These are phyloP conservation scores for Romanogobio albipinnatus DNA, from an alignment of 2,113 vertebrate genomes.

Conservation along the genomic window DNA sequence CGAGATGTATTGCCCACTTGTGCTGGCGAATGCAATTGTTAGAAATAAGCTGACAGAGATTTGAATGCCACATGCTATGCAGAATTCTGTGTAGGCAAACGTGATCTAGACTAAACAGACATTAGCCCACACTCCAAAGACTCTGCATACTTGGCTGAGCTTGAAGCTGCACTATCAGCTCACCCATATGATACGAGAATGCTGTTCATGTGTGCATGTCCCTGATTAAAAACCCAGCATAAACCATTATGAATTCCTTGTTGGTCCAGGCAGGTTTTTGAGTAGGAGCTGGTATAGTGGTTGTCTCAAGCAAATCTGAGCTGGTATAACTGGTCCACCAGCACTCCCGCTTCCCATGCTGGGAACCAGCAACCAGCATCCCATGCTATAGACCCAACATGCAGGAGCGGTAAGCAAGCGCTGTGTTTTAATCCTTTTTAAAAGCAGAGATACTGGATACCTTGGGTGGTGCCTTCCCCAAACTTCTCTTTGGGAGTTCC, in stretches of 20 bases:
- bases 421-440: neutral
- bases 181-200: conserved; percentile 41
- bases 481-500: conserved; percentile 15
- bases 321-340: no score
- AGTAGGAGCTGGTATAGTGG: no score
- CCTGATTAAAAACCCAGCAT: no score
- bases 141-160: conserved; percentile 46
- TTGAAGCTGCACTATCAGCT: conserved; percentile 37
- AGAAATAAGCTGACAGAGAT: conserved; percentile 33
- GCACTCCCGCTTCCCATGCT: no score
- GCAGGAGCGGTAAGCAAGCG: neutral
- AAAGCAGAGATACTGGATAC: neutral
- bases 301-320: no score
- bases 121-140: conserved; percentile 40
- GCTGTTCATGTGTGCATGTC: neutral
- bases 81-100: conserved; percentile 13
- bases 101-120: conserved; percentile 40
- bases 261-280: no score
- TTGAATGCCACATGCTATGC: conserved; percentile 3
- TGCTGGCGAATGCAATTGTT: conserved; percentile 14
- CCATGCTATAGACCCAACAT: no score
- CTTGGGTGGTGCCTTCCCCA: neutral
- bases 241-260: no score
- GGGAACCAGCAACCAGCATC: no score
- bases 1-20: neutral